phyloP scores from a whole-genome alignment of 2,797 vertebrate genomes.

The Pseudomugil gertrudae region DNA sequence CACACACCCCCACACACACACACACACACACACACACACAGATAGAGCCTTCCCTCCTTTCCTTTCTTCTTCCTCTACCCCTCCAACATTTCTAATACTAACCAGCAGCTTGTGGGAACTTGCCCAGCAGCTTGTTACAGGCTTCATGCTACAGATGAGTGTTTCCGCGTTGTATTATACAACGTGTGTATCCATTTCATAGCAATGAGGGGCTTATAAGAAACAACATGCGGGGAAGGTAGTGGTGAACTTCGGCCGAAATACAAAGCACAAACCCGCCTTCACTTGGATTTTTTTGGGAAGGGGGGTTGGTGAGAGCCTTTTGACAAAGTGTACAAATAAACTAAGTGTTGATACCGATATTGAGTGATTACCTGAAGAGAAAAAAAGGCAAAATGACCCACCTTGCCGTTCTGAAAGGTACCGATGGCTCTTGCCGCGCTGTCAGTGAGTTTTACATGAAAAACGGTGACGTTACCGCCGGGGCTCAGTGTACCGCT shows the following conservation, averaged over 20 bases:
- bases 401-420: slow-evolving; percentile 86
- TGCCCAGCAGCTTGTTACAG: slow-evolving; percentile 29
- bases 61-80: slow-evolving; percentile 32
- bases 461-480: slow-evolving; percentile 87
- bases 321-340: background rate
- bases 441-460: slow-evolving; percentile 94
- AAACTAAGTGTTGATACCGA: fast-evolving
- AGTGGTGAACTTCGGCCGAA: slow-evolving; percentile 42
- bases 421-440: slow-evolving; percentile 87
- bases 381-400: slow-evolving; percentile 7
- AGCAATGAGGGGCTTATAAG: slow-evolving; percentile 17
- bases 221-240: slow-evolving; percentile 28
- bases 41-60: slow-evolving; percentile 3
- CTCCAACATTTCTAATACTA: slow-evolving; percentile 24
- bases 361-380: background rate
- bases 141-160: slow-evolving; percentile 32
- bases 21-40: no score
- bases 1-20: no score
- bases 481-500: slow-evolving; percentile 82
- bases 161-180: slow-evolving; percentile 70
- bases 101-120: slow-evolving; percentile 45
- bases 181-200: slow-evolving; percentile 53
- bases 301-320: background rate
- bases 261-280: slow-evolving; percentile 23
- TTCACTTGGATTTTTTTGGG: background rate